Percentiles rank a stretch among this genome's conserved stretches.
Evolutionary conservation across 2,888 invertebrate species (phyloP).

Genomic region (Exocentrus adspersus): DNA sequence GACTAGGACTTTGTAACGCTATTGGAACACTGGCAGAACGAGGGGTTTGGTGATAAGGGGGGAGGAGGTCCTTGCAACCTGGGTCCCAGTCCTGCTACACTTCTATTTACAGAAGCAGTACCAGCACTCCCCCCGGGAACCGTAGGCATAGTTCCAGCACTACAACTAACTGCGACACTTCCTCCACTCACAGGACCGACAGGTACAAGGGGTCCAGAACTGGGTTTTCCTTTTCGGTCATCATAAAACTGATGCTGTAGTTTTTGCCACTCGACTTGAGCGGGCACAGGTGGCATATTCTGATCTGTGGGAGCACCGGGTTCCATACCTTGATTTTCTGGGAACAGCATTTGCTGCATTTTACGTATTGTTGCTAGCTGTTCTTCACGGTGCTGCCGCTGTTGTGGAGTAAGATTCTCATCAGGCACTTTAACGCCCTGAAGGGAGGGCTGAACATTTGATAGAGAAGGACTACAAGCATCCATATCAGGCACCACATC

Average conservation of each 20-base stretch:
- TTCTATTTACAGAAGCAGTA: conserved; percentile 48
- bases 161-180: conserved; percentile 31
- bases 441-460: conserved; percentile 69
- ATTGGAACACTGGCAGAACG: conserved; percentile 79
- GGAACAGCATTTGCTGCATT: conserved; percentile 93
- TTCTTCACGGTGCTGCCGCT: conserved; percentile 92
- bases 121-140: conserved; percentile 38
- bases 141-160: conserved; percentile 37
- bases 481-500: conserved; percentile 62
- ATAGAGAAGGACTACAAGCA: conserved; percentile 66
- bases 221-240: conserved; percentile 67
- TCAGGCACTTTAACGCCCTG: conserved; percentile 90
- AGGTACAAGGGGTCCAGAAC: conserved; percentile 55
- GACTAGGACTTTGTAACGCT: conserved; percentile 78
- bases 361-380: conserved; percentile 90
- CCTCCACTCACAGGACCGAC: conserved; percentile 51
- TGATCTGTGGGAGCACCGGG: conserved; percentile 47
- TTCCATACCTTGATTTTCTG: conserved; percentile 71
- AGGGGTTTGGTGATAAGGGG: conserved; percentile 78
- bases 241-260: conserved; percentile 89
- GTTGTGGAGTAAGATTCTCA: conserved; percentile 96
- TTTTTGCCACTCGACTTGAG: conserved; percentile 91
- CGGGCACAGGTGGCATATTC: conserved; percentile 60
- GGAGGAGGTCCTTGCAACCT: conserved; percentile 80
- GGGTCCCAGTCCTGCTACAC: conserved; percentile 61